phyloP scores from a whole-genome alignment of 2,113 vertebrate genomes.

The Danionella cerebrum region DNA sequence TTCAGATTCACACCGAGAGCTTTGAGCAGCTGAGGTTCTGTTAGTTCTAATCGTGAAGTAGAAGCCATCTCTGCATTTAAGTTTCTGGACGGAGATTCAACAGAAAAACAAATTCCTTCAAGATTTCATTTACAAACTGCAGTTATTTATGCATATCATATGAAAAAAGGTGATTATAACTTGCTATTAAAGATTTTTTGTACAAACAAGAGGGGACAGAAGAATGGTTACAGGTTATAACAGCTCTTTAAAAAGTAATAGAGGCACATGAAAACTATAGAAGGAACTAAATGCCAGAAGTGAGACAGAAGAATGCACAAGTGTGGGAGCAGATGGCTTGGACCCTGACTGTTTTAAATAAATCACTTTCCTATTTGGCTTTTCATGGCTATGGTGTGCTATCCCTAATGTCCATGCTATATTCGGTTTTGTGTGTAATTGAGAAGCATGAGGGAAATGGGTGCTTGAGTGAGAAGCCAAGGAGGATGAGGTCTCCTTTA shows the following conservation, averaged over 20 bases:
- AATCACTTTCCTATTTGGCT: conserved; percentile 11
- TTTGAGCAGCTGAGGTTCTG: background rate
- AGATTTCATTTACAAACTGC: too few relatives aligned
- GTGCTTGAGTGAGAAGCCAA: background rate
- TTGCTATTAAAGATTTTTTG: too few relatives aligned
- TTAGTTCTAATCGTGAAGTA: conserved; percentile 18
- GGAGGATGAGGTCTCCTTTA: background rate
- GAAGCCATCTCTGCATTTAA: background rate
- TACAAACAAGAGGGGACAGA: too few relatives aligned
- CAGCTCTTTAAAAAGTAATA: too few relatives aligned
- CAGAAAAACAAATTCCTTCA: too few relatives aligned
- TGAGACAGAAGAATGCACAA: conserved; percentile 8
- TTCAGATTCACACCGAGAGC: conserved; percentile 1
- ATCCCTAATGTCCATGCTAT: background rate
- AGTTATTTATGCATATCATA: too few relatives aligned
- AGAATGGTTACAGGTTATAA: too few relatives aligned
- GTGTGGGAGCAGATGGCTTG: conserved; percentile 27
- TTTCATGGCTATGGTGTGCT: conserved; percentile 5
- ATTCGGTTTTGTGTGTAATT: background rate
- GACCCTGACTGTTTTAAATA: conserved; percentile 23
- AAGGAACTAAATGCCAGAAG: background rate
- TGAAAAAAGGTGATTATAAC: too few relatives aligned
- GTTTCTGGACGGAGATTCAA: background rate
- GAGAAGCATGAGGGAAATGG: conserved; percentile 6
- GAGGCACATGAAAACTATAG: too few relatives aligned